phyloP scores from a whole-genome alignment of 2,113 vertebrate genomes.

The Notarius lentiginosus region DNA sequence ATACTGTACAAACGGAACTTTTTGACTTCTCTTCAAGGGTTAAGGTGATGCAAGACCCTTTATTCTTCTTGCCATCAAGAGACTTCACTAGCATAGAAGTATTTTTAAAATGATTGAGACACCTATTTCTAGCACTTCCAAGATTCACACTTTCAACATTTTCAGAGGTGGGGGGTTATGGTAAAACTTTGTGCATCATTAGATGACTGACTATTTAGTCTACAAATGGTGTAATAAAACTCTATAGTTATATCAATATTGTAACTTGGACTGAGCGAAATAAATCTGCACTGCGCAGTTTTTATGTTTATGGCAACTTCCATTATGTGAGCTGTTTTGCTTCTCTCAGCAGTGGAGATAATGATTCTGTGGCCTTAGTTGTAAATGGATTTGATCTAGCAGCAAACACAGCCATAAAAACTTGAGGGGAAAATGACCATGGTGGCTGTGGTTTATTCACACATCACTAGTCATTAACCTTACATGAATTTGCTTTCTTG shows the following conservation, averaged over 20 bases:
- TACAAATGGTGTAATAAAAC: background rate
- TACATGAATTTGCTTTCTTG: conserved; percentile 7
- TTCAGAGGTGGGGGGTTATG: background rate
- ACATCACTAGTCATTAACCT: conserved; percentile 32
- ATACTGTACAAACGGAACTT: background rate
- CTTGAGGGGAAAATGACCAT: conserved; percentile 16
- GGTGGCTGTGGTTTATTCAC: conserved; percentile 29
- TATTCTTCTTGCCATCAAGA: background rate
- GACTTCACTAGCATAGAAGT: background rate
- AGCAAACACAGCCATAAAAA: conserved; percentile 19
- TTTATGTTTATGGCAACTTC: conserved; percentile 25
- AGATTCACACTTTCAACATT: background rate
- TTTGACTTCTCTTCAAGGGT: background rate
- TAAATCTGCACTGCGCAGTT: conserved; percentile 19
- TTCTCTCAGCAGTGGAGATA: conserved; percentile 30
- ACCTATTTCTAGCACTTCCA: background rate
- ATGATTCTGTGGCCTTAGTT: conserved; percentile 29
- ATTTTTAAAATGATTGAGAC: background rate
- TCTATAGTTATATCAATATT: background rate
- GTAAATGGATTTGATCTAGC: conserved; percentile 33
- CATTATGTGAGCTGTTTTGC: conserved; percentile 24
- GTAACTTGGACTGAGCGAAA: background rate
- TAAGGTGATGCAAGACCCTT: background rate
- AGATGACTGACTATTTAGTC: conserved; percentile 7
- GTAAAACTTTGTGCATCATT: background rate